A percentile compares a stretch with the other conserved stretches of the same genome.
These are phyloP conservation scores for Drosophila tani DNA, from an alignment of 1,140 invertebrate genomes.

Conservation along the genomic window DNA sequence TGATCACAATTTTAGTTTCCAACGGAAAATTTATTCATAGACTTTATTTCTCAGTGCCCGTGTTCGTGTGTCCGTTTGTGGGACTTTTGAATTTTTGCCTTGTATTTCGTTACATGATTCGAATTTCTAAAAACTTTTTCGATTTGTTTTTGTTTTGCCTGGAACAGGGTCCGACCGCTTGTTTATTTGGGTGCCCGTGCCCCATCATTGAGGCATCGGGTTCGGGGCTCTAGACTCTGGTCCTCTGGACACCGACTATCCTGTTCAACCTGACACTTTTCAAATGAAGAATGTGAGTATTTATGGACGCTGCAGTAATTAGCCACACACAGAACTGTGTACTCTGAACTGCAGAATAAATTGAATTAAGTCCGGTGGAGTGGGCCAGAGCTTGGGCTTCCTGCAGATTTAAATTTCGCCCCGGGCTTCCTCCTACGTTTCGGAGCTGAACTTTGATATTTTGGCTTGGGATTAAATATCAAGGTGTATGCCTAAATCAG, in stretches of 20 bases:
- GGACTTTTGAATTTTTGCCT: conserved; percentile 66
- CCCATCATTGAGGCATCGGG: conserved; percentile 38
- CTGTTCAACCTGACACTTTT: conserved; percentile 45
- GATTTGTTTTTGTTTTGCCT: conserved; percentile 44
- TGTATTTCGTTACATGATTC: conserved; percentile 81
- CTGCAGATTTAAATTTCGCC: background rate
- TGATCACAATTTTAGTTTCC: too few species aligned
- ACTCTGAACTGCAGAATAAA: conserved; percentile 8
- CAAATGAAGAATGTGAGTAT: conserved; percentile 24
- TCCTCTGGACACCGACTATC: background rate
- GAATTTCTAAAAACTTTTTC: conserved; percentile 75
- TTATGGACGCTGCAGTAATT: conserved; percentile 50
- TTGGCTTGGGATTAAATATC: background rate
- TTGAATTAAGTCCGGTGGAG: conserved; percentile 17
- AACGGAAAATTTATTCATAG: background rate
- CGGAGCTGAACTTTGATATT: background rate
- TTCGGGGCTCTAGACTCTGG: conserved; percentile 6
- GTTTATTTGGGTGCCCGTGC: conserved; percentile 38
- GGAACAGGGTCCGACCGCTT: conserved; percentile 31
- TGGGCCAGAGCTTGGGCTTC: background rate
- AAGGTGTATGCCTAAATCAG: background rate
- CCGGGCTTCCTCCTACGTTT: too few species aligned
- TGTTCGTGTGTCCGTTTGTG: conserved; percentile 18
- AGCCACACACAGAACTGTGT: conserved; percentile 35
- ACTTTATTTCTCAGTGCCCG: background rate